A percentile compares a stretch with the other conserved stretches of the same genome.
Conservation (phyloP, 2,888 invertebrate species). For the Acronicta aceris region DNA sequence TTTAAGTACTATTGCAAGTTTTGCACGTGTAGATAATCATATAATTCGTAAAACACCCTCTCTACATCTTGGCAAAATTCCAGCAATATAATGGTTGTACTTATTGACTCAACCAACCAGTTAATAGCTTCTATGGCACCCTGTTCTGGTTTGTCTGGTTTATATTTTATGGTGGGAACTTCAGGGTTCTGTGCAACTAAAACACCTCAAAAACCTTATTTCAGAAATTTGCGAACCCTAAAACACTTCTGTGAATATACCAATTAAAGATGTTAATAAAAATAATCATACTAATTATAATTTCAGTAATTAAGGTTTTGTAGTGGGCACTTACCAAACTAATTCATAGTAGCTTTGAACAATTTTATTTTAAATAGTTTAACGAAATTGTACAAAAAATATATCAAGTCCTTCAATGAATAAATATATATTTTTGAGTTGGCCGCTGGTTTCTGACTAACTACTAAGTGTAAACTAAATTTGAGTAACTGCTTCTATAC, state of each 20-base stretch:
- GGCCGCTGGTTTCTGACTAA: too few relatives aligned
- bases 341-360: too few relatives aligned
- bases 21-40: constrained; percentile 2
- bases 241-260: background rate
- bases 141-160: constrained; percentile 4
- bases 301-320: too few relatives aligned
- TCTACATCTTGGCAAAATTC: background rate
- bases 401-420: too few relatives aligned
- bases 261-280: background rate
- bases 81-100: background rate
- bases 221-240: background rate
- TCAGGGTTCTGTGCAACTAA: background rate
- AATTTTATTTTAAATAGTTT: too few relatives aligned
- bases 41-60: background rate
- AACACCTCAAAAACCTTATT: background rate
- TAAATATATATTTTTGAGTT: too few relatives aligned
- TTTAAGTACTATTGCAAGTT: background rate
- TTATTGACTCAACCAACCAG: constrained; percentile 3
- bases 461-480: too few relatives aligned
- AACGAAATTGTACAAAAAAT: too few relatives aligned
- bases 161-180: background rate
- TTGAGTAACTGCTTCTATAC: too few relatives aligned
- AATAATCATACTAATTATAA: background rate
- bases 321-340: too few relatives aligned
- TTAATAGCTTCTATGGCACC: constrained; percentile 3